Base-by-base conservation (phyloP, 2,888 invertebrate species). In the Chrysomela aeneicollis region DNA sequence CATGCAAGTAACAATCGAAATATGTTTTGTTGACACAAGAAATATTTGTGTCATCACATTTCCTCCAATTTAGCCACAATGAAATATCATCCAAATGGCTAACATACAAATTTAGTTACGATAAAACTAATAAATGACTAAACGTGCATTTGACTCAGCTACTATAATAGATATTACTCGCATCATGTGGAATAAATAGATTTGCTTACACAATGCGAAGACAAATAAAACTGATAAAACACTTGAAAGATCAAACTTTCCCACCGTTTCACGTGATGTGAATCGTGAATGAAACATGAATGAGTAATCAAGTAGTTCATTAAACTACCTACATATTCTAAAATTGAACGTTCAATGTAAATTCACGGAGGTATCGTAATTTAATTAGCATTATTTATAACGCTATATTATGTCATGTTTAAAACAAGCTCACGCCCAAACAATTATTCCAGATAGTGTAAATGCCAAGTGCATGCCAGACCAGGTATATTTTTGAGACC, bases 281-380 rank as follows among this genome's bases (percentile, higher is more conserved):
- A n/a, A 3, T 15, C 4, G 15, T 57, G 22, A 46, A 57, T 57
- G 42, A 42, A 42, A 21, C 37, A 37, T 42, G 57, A 57, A 57
- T 57, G 57, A 57, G 46, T 57, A 57, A 57, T 57, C 46, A 17
- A 21, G 17, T 19, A 42, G 4, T 3, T 15, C 12, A 42, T 42
- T 42, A 3, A 2, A 4, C 8, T 42, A 42, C 42, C 42, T 15
- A n/a, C 42, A 15, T 57, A 57, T 57, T 57, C 46, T 26, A 47
- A 57, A 15, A n/a, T 42, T 10, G 26, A 35, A 22, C 17, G 21
- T 42, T 46, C 21, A 17, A 55, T 55, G 55, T 42, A 55, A 55
- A 55, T 55, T n/a, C 26, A 22, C 22, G 22, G 46, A 46, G 57
- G 57, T 57, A 57, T 46, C 57, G 12, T 26, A 46, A 57, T 57